Evolutionary conservation across 2,113 vertebrate species (phyloP), one percentile per base, ranked within the genome.

Genomic region (Gnathonemus echidnorhynchus): DNA sequence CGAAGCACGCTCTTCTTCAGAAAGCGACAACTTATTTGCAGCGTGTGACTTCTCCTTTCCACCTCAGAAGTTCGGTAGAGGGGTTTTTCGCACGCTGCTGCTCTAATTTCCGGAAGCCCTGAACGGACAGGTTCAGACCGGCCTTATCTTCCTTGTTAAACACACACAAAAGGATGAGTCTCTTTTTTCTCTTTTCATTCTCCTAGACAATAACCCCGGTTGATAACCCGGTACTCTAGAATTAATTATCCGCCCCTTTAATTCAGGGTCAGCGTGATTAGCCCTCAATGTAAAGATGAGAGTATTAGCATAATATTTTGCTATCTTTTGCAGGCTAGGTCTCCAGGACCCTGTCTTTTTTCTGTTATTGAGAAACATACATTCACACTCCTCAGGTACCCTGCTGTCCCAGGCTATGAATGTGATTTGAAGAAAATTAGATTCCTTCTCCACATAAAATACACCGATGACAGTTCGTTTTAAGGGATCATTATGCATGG

Each of bases 291-390:
- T 95, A 95, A 95, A 95, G 90, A 95, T 80, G 90, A 91, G 92
- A 91, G 88, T 93, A 96, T 96, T 96, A 96, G 95, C 96, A 96
- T 96, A 96, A 96, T 96, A 96, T 96, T 96, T 96, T 93, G 93
- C 95, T 96, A 96, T 96, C 95, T 95, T 92, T 90, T 91, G 89
- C 93, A 94, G 93, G 94, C 95, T 92, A 93, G 94, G 93, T 93
- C 93, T 93, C 84, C 90, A 95, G 95, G 95, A 95, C 95, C 95
- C 93, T 92, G 92, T 94, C 92, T 90, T 88, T 88, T 13, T 90
- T 85, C 88, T 48, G 91, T 91, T 80, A 91, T 90, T 90, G 86
- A 90, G 90, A 89, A 90, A 89, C 88, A 91, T 91, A 90, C 90
- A 91, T 91, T 88, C 90, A 62, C 62, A 49, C 91, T 91, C 91